Conservation (phyloP, 1,140 invertebrate species). For the Pemphigus obesinymphae region DNA sequence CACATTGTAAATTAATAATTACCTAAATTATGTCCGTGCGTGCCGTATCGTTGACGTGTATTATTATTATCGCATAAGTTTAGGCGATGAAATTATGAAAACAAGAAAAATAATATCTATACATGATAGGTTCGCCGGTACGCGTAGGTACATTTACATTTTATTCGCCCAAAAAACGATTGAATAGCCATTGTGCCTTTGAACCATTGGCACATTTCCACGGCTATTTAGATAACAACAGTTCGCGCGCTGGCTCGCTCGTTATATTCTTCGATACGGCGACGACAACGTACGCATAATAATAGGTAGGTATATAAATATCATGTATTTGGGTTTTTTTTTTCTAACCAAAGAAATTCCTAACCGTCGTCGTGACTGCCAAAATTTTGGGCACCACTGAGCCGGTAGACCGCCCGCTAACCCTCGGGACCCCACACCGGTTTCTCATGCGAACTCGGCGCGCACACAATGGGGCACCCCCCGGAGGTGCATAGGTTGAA, state of each 20-base stretch:
- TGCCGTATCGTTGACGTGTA: neutral
- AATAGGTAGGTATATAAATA: too few relatives aligned
- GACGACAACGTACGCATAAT: neutral
- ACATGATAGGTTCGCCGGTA: too few relatives aligned
- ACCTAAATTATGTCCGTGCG: too few relatives aligned
- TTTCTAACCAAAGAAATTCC: neutral
- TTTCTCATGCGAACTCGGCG: constrained; percentile 36
- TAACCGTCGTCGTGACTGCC: neutral
- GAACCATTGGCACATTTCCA: constrained; percentile 36
- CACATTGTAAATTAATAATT: too few relatives aligned
- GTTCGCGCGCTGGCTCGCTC: neutral
- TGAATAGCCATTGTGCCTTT: constrained; percentile 6
- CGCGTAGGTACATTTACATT: neutral
- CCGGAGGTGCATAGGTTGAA: constrained; percentile 38
- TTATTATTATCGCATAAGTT: neutral
- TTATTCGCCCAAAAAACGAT: constrained; percentile 7
- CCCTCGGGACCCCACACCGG: constrained; percentile 41
- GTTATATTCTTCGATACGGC: neutral
- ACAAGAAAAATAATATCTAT: neutral
- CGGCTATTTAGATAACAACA: constrained; percentile 35
- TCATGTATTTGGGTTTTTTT: neutral
- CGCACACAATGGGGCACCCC: constrained; percentile 32
- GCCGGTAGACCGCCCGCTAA: constrained; percentile 37
- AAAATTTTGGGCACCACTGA: constrained; percentile 28
- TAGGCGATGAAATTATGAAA: neutral